Base-by-base conservation (phyloP, 2,888 invertebrate species). In the Bugulina stolonifera region DNA sequence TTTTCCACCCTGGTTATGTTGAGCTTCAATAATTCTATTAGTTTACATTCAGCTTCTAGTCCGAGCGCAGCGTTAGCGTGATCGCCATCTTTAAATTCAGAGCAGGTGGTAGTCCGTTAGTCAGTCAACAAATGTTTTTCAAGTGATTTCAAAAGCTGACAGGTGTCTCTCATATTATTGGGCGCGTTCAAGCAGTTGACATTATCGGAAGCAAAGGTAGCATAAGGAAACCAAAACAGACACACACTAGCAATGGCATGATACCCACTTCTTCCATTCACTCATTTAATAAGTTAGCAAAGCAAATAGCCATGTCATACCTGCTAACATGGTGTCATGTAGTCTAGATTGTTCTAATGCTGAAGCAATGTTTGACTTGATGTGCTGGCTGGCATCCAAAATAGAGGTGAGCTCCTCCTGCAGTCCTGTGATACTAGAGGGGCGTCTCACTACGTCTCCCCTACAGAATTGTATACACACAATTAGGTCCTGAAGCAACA, bases 321-420 rank as follows among this genome's bases (percentile, higher is more conserved):
- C 64, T 64, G 64, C 64, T 32, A 27, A 3, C 25, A 18, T 3
- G 10, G 64, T 32, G 27, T 64, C 64, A 3, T 64, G 22, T 34
- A 64, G 64, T 18, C 22, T 27, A 14, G 64, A 64, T 34, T 64
- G 64, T 32, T 64, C 29, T 5, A 64, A n/a, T 10, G 64, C 64
- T 10, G 64, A 64, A 25, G 64, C 64, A 14, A 64, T 14, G 32
- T 64, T 64, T 25, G 25, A 25, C 32, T 34, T 64, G 32, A 64
- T 64, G n/a, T 64, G 64, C 64, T 64, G 25, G n/a, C 64, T 64
- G 32, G 64, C 27, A 32, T 64, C 64, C 32, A 64, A n/a, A 25
- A 64, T 64, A 64, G 64, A 64, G 27, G 32, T 32, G 10, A 64
- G 22, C 32, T 64, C 64, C 29, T 64, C 64, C 32, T 64, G 64